Percentiles rank a stretch among this genome's conserved stretches.
These are phyloP conservation scores for Epirrhoe tristata DNA, from an alignment of 2,888 invertebrate species.

Conservation along the genomic window DNA sequence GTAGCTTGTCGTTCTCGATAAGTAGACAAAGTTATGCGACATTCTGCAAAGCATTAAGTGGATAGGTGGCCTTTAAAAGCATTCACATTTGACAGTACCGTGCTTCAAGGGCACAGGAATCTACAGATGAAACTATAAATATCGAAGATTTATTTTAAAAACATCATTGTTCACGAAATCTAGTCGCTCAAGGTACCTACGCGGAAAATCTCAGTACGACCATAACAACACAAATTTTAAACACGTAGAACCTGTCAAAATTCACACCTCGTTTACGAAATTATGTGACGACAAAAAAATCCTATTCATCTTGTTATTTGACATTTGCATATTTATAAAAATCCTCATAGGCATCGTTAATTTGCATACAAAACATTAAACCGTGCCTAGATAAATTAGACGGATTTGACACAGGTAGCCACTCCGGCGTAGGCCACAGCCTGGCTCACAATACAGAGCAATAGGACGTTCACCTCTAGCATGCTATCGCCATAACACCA, in stretches of 20 bases:
- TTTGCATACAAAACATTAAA: background rate
- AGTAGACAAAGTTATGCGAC: too few relatives aligned
- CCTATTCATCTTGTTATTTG: background rate
- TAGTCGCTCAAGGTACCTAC: too few relatives aligned
- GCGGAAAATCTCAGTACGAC: too few relatives aligned
- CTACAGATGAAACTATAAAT: too few relatives aligned
- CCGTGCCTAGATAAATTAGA: background rate
- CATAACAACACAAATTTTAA: too few relatives aligned
- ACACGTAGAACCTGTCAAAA: too few relatives aligned
- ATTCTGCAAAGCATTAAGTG: too few relatives aligned
- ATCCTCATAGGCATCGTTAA: background rate
- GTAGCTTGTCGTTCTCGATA: background rate
- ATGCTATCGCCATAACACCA: slow-evolving; percentile 25
- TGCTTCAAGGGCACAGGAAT: too few relatives aligned
- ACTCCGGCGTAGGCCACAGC: slow-evolving; percentile 18
- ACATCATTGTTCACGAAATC: too few relatives aligned
- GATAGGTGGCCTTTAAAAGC: too few relatives aligned
- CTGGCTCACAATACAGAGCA: background rate
- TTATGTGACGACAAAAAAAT: background rate
- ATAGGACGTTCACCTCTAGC: slow-evolving; percentile 27
- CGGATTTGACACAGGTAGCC: slow-evolving; percentile 3
- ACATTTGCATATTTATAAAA: background rate
- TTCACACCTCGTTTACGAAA: background rate
- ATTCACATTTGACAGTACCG: too few relatives aligned
- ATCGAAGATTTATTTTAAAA: too few relatives aligned